phyloP scores from a whole-genome alignment of 2,797 vertebrate species.

The Coregonus suidteri region DNA sequence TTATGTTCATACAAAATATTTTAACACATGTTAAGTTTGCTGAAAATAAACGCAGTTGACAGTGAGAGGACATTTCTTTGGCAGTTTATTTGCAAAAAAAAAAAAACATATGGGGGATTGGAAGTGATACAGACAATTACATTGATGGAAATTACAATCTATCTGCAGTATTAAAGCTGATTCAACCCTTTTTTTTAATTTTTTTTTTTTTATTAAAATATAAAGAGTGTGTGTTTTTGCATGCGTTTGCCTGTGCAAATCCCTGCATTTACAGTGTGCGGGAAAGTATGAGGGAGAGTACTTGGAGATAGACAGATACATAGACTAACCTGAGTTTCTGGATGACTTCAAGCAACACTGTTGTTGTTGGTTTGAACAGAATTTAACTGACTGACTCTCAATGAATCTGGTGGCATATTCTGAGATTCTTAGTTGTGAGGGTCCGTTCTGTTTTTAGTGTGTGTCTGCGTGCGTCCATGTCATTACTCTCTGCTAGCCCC shows the following conservation, averaged over 20 bases:
- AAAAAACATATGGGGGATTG: no score
- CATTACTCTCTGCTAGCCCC: constrained; percentile 8
- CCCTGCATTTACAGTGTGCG: neutral
- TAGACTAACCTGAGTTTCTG: neutral
- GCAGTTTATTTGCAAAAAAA: no score
- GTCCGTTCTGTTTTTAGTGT: constrained; percentile 41
- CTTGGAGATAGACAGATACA: neutral
- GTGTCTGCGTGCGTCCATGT: neutral
- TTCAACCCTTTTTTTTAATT: no score
- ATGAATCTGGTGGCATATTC: constrained; percentile 33
- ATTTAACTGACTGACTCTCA: constrained; percentile 28
- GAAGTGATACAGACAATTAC: no score
- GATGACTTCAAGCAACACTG: neutral
- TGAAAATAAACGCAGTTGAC: no score
- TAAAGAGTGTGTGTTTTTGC: neutral
- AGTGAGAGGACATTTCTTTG: no score
- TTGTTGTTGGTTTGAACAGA: neutral
- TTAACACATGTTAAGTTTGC: no score
- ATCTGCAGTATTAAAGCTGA: no score
- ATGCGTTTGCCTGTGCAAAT: neutral
- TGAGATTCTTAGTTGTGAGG: constrained; percentile 12
- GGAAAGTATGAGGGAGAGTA: neutral
- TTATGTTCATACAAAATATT: no score
- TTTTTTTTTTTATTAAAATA: no score
- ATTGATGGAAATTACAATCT: no score